Percentiles rank a stretch among this genome's conserved stretches.
Evolutionary conservation across 2,797 vertebrate species (phyloP).

Genomic region (Onychomys arenicola): DNA sequence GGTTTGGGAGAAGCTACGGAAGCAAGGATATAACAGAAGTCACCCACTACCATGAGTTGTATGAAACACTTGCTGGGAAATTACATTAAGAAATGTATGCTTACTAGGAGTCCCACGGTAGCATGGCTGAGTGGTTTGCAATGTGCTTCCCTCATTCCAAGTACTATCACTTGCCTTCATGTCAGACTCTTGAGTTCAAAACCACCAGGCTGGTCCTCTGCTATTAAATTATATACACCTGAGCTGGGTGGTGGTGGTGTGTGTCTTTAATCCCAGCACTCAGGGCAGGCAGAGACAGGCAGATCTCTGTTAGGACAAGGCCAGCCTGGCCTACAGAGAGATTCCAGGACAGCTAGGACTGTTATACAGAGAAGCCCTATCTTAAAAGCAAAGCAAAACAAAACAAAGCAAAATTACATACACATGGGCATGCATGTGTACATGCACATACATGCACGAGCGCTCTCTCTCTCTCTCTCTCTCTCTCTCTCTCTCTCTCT

Average conservation of each 20-base stretch:
- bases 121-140: conserved; percentile 86
- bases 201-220: conserved; percentile 73
- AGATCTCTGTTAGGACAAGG: too few species aligned
- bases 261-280: too few species aligned
- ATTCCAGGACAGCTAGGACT: too few species aligned
- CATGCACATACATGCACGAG: background rate
- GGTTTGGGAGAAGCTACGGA: conserved; percentile 73
- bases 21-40: conserved; percentile 84
- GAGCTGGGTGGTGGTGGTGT: too few species aligned
- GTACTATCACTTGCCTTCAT: conserved; percentile 84
- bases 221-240: conserved; percentile 62
- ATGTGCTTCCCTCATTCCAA: conserved; percentile 86
- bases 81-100: conserved; percentile 86
- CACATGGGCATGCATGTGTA: background rate
- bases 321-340: too few species aligned
- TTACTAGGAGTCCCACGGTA: conserved; percentile 82
- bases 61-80: conserved; percentile 88
- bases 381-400: too few species aligned
- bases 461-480: too few species aligned
- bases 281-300: too few species aligned
- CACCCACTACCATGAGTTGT: conserved; percentile 87
- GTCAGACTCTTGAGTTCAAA: conserved; percentile 84
- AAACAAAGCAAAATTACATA: too few species aligned
- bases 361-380: too few species aligned
- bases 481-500: too few species aligned